A percentile compares a stretch with the other conserved stretches of the same genome.
Evolutionary conservation across 2,113 vertebrate species (phyloP).

Genomic region (Lethenteron camtschaticum): DNA sequence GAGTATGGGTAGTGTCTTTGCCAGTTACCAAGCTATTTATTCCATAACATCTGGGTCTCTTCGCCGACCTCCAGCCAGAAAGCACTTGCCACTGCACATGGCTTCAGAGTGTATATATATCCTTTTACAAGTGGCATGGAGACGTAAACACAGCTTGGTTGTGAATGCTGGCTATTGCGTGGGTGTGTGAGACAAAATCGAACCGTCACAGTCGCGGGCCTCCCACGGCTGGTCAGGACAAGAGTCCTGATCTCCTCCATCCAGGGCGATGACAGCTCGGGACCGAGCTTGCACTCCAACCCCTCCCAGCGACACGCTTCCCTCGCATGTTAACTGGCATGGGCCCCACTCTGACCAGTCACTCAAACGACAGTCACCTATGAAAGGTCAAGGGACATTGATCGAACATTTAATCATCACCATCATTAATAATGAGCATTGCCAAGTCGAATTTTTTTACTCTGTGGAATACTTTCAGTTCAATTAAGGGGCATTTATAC

Average conservation of each 20-base stretch:
- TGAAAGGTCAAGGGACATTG: not conserved
- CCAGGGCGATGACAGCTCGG: conserved; percentile 46
- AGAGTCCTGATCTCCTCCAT: conserved; percentile 44
- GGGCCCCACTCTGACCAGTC: conserved; percentile 88
- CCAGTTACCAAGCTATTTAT: too few relatives aligned
- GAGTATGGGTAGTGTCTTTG: too few relatives aligned
- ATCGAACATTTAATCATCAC: not conserved
- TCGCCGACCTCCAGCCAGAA: too few relatives aligned
- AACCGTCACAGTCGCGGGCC: conserved; percentile 65
- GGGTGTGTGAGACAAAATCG: not conserved
- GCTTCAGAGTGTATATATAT: too few relatives aligned
- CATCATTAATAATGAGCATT: too few relatives aligned
- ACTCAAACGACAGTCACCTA: conserved; percentile 79
- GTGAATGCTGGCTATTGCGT: not conserved
- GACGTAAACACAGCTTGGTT: too few relatives aligned
- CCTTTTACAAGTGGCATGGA: too few relatives aligned
- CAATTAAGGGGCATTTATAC: too few relatives aligned
- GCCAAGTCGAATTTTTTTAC: too few relatives aligned
- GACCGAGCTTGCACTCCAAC: conserved; percentile 55
- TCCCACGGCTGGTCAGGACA: conserved; percentile 58
- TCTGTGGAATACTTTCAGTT: too few relatives aligned
- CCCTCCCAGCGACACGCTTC: conserved; percentile 65
- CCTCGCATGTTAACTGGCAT: conserved; percentile 70
- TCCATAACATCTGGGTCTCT: too few relatives aligned
- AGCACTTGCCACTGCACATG: too few relatives aligned